Conservation (phyloP, 2,888 invertebrate species). For the Luperina testacea region DNA sequence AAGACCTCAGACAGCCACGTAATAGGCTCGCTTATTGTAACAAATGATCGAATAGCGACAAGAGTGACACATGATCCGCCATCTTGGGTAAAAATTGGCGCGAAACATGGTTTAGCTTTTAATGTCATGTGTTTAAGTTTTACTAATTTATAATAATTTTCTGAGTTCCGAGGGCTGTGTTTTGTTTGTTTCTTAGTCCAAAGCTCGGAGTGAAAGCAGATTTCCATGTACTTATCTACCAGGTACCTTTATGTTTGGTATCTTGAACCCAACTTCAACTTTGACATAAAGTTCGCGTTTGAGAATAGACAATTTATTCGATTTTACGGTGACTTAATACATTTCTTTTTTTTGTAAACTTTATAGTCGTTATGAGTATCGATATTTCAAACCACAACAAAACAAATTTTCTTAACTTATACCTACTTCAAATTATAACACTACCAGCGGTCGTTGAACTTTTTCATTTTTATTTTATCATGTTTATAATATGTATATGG, state of each 20-base stretch:
- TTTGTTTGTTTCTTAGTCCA: conserved; percentile 11
- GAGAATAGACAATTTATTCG: not conserved
- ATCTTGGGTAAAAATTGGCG: conserved; percentile 64
- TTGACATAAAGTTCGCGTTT: not conserved
- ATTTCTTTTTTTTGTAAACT: too few relatives aligned
- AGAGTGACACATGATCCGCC: conserved; percentile 59
- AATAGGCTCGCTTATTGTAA: conserved; percentile 75
- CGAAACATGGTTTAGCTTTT: conserved; percentile 70
- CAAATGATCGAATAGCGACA: conserved; percentile 73
- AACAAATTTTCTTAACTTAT: too few relatives aligned
- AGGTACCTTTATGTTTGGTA: not conserved
- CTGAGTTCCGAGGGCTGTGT: conserved; percentile 21
- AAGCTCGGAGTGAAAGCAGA: not conserved
- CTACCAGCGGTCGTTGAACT: too few relatives aligned
- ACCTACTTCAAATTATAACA: too few relatives aligned
- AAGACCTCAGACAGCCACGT: conserved; percentile 65
- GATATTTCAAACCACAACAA: too few relatives aligned
- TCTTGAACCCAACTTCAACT: not conserved
- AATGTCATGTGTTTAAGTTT: conserved; percentile 58
- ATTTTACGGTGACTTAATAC: not conserved
- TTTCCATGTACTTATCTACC: not conserved
- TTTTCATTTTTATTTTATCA: too few relatives aligned
- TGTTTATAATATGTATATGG: too few relatives aligned
- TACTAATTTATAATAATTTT: conserved; percentile 66
- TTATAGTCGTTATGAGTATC: too few relatives aligned